phyloP scores from a whole-genome alignment of 2,797 vertebrate genomes.

The Pteropus rufus region DNA sequence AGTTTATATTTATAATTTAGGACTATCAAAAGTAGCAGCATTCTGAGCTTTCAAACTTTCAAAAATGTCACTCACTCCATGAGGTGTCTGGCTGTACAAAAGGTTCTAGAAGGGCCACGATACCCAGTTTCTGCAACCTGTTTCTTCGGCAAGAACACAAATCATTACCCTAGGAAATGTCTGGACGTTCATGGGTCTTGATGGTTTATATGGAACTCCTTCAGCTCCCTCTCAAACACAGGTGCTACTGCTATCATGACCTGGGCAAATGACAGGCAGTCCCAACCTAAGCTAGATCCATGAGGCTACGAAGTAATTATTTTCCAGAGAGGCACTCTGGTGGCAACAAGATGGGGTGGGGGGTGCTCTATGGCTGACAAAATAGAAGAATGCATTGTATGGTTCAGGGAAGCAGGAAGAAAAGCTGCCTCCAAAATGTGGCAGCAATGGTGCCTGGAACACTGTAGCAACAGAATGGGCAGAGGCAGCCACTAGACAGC shows the following conservation, averaged over 20 bases:
- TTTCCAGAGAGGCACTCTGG: background rate
- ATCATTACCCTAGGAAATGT: background rate
- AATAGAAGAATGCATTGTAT: background rate
- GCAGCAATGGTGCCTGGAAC: background rate
- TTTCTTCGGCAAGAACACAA: slow-evolving; percentile 12
- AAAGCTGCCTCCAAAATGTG: background rate
- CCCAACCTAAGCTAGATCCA: background rate
- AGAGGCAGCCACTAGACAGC: background rate
- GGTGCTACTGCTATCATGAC: background rate
- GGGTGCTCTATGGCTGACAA: background rate
- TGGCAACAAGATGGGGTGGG: background rate
- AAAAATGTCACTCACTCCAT: background rate
- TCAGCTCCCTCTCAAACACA: background rate
- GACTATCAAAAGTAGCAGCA: background rate
- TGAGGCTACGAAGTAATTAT: background rate
- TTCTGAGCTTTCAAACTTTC: slow-evolving; percentile 11
- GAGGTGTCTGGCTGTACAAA: background rate
- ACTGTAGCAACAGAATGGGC: background rate
- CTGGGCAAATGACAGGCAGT: background rate
- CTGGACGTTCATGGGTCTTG: background rate
- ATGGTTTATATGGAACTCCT: background rate
- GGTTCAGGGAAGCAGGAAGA: background rate
- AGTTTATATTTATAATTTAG: slow-evolving; percentile 14
- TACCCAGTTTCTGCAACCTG: background rate
- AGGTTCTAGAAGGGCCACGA: background rate